Base-by-base conservation (phyloP, 2,797 vertebrate genomes). In the Pangasius larnaudii region DNA sequence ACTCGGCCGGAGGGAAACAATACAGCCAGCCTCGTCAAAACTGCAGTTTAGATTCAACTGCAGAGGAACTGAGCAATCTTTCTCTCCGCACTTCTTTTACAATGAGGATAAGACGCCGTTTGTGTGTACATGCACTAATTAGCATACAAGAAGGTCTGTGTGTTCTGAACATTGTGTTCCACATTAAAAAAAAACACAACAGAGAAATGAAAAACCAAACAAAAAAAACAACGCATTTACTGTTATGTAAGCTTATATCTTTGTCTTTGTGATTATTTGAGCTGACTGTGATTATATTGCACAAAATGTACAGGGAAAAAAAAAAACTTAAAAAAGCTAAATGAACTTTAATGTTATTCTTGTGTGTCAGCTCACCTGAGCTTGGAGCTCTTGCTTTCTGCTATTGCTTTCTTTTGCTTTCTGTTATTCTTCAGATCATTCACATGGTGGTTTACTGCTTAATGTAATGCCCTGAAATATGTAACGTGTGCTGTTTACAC, bases 1-100 rank as follows among this genome's bases (percentile, higher is more conserved):
- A 89, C 89, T 86, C 0, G 87, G 83, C 84, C 53, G 82, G 72
- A 74, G 67, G 88, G 86, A 89, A 91, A 95, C 94, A 94, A 93
- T 92, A 91, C 85, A 89, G 2, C 81, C 46, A 49, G 90, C 85
- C 92, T 93, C 94, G 94, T 95, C 11, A 39, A 81, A 42, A 14
- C 33, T 39, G n/a, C 78, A 49, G 30, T 59, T 61, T 18, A 51
- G 27, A n/a, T n/a, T 8, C 30, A 58, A 24, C 30, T 61, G 56
- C 79, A 39, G 5, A 27, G 33, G 22, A 33, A 79, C 5, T 0
- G 18, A 39, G 11, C 36, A 7, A 27, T 27, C 78, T 42, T 30
- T 53, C 19, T 80, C 53, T 14, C 78, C 27, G 18, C 53, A 11
- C 1, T 36, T 53, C 1, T n/a, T 51, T 19, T 53, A 30, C 74